Base-by-base conservation (phyloP, 2,113 vertebrate species). In the Pitta sordida region DNA sequence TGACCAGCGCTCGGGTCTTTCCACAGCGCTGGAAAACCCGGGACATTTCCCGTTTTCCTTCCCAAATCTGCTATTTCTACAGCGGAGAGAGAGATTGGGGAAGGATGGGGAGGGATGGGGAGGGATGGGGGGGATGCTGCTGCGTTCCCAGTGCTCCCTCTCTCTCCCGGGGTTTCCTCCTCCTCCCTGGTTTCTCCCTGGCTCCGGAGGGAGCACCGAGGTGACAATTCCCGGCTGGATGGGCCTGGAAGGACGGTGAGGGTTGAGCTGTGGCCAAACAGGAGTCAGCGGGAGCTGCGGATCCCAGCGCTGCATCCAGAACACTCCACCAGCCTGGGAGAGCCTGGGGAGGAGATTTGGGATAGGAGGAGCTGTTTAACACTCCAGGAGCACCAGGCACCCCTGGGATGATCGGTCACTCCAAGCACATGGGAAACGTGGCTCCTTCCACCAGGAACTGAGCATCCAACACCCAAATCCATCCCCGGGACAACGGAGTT, bases 361-460 rank as follows among this genome's bases (percentile, higher is more conserved):
- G 9, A 10, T 4, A 18, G 24, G 30, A 53, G 52, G 44, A 27
- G 83, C 95, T 91, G 8, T 30, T 95, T 85, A 89, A 51, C 83
- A 92, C 60, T 77, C 92, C 30, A 88, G 83, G 91, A 51, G 78
- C 5, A 32, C 30, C 5, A 26, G 15, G 9, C 20, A 10, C 7
- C 11, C 69, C 51, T 3, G 41, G 73, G 29, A 78, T 55, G 71
- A 95, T 92, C 96, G 34, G 60, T 94, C 97, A 69, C 55, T 73
- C 78, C 81, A 32, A 70, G 94, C 97, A 96, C 95, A 96, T 87
- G 97, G 96, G 17, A 78, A 93, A 91, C 19, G 78, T 65, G 51
- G 83, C 94, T 91, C 93, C 91, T 95, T 96, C 79, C 88, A 82
- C 91, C 76, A 95, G 90, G 77, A 96, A 93, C 48, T 39, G 94